A percentile compares a stretch with the other conserved stretches of the same genome.
Conservation (phyloP, 2,113 vertebrate genomes). For the Oncorhynchus masou region DNA sequence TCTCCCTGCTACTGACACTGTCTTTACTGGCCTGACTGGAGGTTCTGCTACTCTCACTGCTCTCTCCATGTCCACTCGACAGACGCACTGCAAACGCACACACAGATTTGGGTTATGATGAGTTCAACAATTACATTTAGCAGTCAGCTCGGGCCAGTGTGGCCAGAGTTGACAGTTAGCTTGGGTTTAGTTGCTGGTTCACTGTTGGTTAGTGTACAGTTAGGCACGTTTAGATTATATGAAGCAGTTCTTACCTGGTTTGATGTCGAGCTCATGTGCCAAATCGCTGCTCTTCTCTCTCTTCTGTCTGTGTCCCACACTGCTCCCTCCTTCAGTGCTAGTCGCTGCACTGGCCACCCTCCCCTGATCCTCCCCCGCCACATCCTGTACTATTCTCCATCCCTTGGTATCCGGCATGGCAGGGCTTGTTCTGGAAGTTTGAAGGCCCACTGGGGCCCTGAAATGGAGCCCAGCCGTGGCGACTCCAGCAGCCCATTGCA, state of each 20-base stretch:
- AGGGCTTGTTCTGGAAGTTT: conserved; percentile 21
- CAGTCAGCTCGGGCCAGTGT: neutral
- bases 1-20: neutral
- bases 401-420: conserved; percentile 30
- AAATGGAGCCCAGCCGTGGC: neutral
- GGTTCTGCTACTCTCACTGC: conserved; percentile 46
- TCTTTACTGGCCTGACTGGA: conserved; percentile 27
- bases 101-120: neutral
- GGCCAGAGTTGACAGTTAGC: neutral
- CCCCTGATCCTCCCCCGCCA: neutral
- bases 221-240: neutral
- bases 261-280: conserved; percentile 61
- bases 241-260: conserved; percentile 59
- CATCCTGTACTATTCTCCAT: conserved; percentile 1
- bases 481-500: conserved; percentile 22
- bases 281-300: conserved; percentile 26
- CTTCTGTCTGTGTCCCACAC: neutral
- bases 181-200: neutral
- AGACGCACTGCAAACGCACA: conserved; percentile 56
- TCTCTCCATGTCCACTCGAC: conserved; percentile 35
- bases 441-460: conserved; percentile 10
- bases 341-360: neutral
- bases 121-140: neutral
- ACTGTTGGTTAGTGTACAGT: neutral
- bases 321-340: conserved; percentile 16